phyloP scores from a whole-genome alignment of 1,140 invertebrate species.

The Odontomachus brunneus region DNA sequence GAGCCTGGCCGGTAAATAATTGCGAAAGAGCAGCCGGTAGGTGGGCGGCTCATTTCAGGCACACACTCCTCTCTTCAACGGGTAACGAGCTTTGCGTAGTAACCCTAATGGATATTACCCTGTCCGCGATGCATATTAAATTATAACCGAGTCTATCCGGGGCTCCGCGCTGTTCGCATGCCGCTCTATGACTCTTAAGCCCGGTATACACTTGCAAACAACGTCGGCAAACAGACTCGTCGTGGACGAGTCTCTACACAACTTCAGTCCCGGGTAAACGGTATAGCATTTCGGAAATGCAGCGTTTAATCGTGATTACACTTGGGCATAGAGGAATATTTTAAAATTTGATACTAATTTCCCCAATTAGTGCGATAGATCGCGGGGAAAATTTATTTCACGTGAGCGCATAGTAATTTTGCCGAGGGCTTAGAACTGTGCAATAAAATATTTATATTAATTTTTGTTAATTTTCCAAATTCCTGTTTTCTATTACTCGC shows the following conservation, averaged over 20 bases:
- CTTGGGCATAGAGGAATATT: too few species aligned
- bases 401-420: neutral
- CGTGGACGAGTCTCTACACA: neutral
- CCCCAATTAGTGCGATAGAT: neutral
- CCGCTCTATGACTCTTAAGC: slow-evolving; percentile 40
- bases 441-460: too few species aligned
- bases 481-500: too few species aligned
- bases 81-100: slow-evolving; percentile 63
- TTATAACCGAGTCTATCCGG: slow-evolving; percentile 50
- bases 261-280: neutral
- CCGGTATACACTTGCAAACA: slow-evolving; percentile 22
- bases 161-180: neutral
- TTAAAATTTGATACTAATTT: neutral
- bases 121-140: slow-evolving; percentile 62
- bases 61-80: slow-evolving; percentile 28
- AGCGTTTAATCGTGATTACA: neutral
- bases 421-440: too few species aligned
- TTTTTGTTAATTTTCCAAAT: too few species aligned
- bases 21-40: slow-evolving; percentile 46
- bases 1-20: slow-evolving; percentile 45
- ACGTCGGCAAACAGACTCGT: slow-evolving; percentile 23
- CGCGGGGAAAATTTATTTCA: neutral
- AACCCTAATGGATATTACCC: slow-evolving; percentile 68
- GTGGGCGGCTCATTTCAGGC: slow-evolving; percentile 49
- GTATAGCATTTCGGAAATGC: neutral